Evolutionary conservation across 2,797 vertebrate genomes (phyloP).

Genomic region (Premnoplex brunnescens): DNA sequence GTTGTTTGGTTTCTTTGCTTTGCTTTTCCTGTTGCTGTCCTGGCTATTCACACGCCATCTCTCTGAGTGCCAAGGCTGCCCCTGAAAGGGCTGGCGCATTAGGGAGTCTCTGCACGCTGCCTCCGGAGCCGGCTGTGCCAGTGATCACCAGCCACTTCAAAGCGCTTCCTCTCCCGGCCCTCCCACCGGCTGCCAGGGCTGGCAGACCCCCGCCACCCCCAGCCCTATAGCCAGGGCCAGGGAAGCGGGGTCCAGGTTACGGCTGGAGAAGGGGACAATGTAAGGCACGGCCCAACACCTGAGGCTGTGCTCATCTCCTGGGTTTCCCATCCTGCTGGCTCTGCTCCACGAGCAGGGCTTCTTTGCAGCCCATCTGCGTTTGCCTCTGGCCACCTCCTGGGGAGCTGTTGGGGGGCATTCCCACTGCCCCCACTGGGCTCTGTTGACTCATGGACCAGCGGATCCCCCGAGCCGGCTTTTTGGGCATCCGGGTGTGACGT

Average conservation of each 20-base stretch:
- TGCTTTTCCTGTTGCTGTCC: slow-evolving; percentile 52
- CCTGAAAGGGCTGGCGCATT: slow-evolving; percentile 45
- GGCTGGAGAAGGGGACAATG: background rate
- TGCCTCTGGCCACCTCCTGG: background rate
- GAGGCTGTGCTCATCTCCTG: accelerated
- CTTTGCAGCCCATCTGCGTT: background rate
- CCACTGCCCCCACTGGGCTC: background rate
- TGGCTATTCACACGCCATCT: slow-evolving; percentile 50
- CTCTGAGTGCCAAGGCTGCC: slow-evolving; percentile 50
- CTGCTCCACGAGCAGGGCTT: background rate
- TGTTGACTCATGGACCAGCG: background rate
- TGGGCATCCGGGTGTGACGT: background rate
- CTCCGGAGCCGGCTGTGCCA: slow-evolving; percentile 57
- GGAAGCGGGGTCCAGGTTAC: background rate
- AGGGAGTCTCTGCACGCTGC: slow-evolving; percentile 37
- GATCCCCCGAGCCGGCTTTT: background rate
- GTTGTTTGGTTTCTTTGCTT: slow-evolving; percentile 54
- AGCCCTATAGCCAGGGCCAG: background rate
- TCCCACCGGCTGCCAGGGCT: background rate
- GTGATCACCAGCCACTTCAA: slow-evolving; percentile 46
- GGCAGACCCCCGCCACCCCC: background rate
- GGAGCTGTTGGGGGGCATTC: background rate
- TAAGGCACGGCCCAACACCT: background rate
- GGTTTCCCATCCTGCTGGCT: background rate
- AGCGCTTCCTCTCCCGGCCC: slow-evolving; percentile 59